Percentiles rank a stretch among this genome's conserved stretches.
These are phyloP conservation scores for Diarsia dahlii DNA, from an alignment of 2,888 invertebrate genomes.

Conservation along the genomic window DNA sequence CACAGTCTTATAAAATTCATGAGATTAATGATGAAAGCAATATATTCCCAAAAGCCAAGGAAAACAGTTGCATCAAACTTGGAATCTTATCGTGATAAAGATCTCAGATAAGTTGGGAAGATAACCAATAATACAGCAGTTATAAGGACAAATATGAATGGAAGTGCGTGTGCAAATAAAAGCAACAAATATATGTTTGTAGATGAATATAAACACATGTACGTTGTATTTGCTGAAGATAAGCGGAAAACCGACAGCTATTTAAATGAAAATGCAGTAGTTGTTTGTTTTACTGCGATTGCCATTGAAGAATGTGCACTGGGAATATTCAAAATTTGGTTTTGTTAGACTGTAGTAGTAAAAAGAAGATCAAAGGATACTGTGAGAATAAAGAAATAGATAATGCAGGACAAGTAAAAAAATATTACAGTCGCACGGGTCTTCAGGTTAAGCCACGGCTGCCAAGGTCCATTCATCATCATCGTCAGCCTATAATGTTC, in stretches of 20 bases:
- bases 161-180: conserved; percentile 38
- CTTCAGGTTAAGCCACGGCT: background rate
- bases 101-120: conserved; percentile 49
- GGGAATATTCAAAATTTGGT: background rate
- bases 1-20: background rate
- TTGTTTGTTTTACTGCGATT: conserved; percentile 12
- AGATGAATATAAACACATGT: background rate
- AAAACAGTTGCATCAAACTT: conserved; percentile 26
- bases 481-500: no score
- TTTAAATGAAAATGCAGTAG: conserved; percentile 34
- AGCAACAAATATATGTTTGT: background rate
- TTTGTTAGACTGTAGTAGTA: background rate
- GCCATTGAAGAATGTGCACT: conserved; percentile 5
- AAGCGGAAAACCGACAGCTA: conserved; percentile 27
- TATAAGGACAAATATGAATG: conserved; percentile 35
- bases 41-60: background rate
- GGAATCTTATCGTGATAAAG: conserved; percentile 38
- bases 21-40: background rate
- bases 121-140: conserved; percentile 28
- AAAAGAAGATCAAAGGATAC: background rate
- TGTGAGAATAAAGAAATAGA: background rate
- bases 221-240: conserved; percentile 48
- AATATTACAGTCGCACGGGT: background rate
- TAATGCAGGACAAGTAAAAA: background rate
- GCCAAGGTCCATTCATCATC: background rate